A percentile compares a stretch with the other conserved stretches of the same genome.
These are phyloP conservation scores for Ciconia maguari DNA, from an alignment of 2,113 vertebrate species.

Conservation along the genomic window DNA sequence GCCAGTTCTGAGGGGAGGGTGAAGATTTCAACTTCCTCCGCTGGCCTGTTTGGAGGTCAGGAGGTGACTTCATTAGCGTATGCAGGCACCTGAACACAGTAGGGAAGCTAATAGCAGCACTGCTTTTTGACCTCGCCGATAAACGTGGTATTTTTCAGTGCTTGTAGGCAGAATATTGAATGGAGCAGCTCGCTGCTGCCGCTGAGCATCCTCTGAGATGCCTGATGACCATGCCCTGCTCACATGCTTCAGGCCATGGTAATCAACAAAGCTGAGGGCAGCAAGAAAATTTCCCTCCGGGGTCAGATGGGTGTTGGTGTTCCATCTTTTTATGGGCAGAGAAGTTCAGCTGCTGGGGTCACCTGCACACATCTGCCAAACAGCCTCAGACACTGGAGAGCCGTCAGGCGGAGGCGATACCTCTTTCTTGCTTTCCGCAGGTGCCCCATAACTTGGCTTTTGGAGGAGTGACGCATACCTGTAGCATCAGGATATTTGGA, in stretches of 20 bases:
- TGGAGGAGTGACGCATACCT: background rate
- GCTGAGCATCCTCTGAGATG: background rate
- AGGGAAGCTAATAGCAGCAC: background rate
- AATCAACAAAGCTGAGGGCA: background rate
- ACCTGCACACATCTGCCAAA: background rate
- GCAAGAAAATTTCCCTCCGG: background rate
- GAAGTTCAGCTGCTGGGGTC: background rate
- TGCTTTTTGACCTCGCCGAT: background rate
- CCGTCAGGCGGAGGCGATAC: background rate
- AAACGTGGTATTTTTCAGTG: background rate
- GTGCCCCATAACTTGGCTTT: background rate
- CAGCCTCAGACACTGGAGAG: background rate
- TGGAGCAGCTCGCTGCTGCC: fast-evolving
- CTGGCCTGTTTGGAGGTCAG: background rate
- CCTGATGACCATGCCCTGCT: background rate
- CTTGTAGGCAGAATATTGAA: background rate
- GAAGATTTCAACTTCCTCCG: background rate
- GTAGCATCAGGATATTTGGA: background rate
- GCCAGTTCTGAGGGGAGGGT: background rate
- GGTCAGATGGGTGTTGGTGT: background rate
- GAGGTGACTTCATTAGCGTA: fast-evolving
- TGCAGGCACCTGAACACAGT: background rate
- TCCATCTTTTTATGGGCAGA: background rate
- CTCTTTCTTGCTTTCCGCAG: background rate
- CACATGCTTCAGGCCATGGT: fast-evolving